Conservation (phyloP, 2,113 vertebrate genomes). For the Xyrauchen texanus region DNA sequence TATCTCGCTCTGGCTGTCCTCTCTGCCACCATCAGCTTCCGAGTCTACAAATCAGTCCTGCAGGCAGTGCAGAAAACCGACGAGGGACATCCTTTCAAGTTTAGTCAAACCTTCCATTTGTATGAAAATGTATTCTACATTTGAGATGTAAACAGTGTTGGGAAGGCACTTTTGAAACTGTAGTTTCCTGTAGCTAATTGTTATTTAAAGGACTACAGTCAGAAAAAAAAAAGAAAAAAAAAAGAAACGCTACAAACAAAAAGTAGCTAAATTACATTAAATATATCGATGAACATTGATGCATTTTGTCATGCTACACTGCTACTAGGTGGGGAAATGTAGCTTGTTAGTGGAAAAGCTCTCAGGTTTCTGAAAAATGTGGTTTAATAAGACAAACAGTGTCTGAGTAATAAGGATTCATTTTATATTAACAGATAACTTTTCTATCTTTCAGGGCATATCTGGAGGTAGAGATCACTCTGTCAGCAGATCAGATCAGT, state of each 20-base stretch:
- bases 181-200: no score
- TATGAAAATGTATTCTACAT: background rate
- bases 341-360: no score
- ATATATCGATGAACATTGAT: no score
- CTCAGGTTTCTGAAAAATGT: no score
- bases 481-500: slow-evolving; percentile 96
- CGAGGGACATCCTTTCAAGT: slow-evolving; percentile 98
- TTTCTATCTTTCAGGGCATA: slow-evolving; percentile 78
- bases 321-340: no score
- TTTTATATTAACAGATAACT: background rate
- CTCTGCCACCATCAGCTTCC: slow-evolving; percentile 97
- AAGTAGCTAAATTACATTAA: no score
- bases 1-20: slow-evolving; percentile 94
- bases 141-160: background rate
- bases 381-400: no score
- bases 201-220: background rate
- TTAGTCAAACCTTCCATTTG: slow-evolving; percentile 64
- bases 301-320: no score
- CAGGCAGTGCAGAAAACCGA: slow-evolving; percentile 99
- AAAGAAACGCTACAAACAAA: no score
- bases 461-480: slow-evolving; percentile 92
- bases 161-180: no score
- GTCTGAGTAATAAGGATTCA: no score
- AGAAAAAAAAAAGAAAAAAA: no score
- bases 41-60: slow-evolving; percentile 98